Base-by-base conservation (phyloP, 2,888 invertebrate species). In the Xanthia togata region DNA sequence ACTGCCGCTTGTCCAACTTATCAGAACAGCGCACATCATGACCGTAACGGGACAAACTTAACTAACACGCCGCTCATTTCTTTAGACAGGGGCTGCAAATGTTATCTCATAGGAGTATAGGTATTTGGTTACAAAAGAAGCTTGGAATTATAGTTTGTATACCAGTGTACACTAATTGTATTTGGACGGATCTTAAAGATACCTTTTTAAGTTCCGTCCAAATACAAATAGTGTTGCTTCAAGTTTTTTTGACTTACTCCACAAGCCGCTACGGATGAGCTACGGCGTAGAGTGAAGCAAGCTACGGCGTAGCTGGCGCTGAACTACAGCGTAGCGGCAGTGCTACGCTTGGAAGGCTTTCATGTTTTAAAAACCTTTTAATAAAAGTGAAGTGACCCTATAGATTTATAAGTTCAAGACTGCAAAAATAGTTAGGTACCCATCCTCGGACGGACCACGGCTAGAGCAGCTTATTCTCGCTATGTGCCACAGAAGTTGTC, bases 1-100 rank as follows among this genome's bases (percentile, higher is more conserved):
- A 8, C 50, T 23, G 60, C 20, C 62, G 31, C 75, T 62, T 35
- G 57, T 72, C 60, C 41, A 57, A 81, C 76, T 75, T 81, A 63
- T 68, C 62, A 23, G 60, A 50, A 57, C 57, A 38, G 17, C 5
- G 41, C 38, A 76, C 55, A 67, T 76, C 57, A 57, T 50, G 55
- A 50, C 55, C 81, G 62, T 57, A n/a, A 8, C 75, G 31, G 47
- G 65, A 55, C 55, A 20, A 59, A 62, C 65, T 67, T 55, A 50
- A 59, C 44, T 50, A 20, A 47, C 41, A 53, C 17, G 17, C 4
- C 9, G 47, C 65, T 38, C 17, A 74, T 74, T 67, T 38, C 63
- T 47, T 35, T 47, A 73, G 47, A 55, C 60, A 17, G n/a, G 26
- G 23, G 35, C 17, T 31, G 55, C 47, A 38, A 17, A 20, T 41